Conservation (phyloP, 2,113 vertebrate genomes). For the Coregonus clupeaformis region DNA sequence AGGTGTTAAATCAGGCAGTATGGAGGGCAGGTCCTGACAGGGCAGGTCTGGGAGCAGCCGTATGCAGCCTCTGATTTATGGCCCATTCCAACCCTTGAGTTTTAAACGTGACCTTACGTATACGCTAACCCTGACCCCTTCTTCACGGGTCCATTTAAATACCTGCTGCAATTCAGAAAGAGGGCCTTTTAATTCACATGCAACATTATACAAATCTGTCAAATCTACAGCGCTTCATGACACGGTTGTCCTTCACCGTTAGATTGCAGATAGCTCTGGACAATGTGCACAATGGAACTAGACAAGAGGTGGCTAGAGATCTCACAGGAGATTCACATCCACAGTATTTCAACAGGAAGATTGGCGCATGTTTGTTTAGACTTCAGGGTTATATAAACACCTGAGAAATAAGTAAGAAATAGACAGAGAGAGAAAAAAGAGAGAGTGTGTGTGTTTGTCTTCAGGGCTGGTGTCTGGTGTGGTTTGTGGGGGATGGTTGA, state of each 20-base stretch:
- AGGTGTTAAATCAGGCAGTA: no score
- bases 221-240: constrained; percentile 18
- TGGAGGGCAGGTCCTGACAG: no score
- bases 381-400: no score
- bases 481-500: no score
- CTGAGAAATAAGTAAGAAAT: not conserved
- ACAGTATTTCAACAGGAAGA: not conserved
- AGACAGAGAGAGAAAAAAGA: not conserved
- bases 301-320: constrained; percentile 5
- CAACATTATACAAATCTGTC: constrained; percentile 19
- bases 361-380: not conserved
- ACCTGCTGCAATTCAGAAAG: constrained; percentile 23
- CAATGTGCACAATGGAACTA: not conserved
- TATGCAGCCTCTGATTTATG: constrained; percentile 52
- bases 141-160: constrained; percentile 37
- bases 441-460: not conserved
- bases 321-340: no score
- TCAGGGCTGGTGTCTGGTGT: not conserved
- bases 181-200: constrained; percentile 17
- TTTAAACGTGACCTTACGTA: constrained; percentile 61
- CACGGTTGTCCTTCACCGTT: constrained; percentile 32
- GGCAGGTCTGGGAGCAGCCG: no score
- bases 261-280: constrained; percentile 10
- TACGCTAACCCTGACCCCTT: constrained; percentile 59
- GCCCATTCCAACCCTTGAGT: constrained; percentile 48